A percentile compares a stretch with the other conserved stretches of the same genome.
Evolutionary conservation across 2,113 vertebrate species (phyloP).

Genomic region (Clarias magur): DNA sequence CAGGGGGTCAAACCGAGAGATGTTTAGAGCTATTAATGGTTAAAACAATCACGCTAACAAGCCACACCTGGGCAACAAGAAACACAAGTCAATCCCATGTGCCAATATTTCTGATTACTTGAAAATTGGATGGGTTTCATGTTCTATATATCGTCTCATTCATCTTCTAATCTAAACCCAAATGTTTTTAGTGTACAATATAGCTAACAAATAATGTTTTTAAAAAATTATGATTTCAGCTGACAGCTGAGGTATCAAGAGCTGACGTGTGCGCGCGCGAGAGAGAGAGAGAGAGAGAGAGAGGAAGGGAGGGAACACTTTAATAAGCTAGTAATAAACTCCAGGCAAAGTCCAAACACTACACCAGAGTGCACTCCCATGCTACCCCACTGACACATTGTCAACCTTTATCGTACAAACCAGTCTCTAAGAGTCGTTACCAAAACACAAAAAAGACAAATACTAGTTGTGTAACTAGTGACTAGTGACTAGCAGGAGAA

Average conservation of each 20-base stretch:
- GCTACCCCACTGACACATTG: neutral
- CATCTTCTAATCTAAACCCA: neutral
- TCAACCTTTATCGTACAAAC: neutral
- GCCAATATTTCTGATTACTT: neutral
- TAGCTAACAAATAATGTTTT: too few species aligned
- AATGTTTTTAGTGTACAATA: neutral
- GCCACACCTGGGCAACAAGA: neutral
- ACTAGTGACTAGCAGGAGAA: neutral
- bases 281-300: neutral
- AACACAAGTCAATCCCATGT: neutral
- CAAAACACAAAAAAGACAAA: neutral
- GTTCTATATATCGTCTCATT: neutral
- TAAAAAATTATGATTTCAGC: neutral
- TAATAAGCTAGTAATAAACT: slow-evolving; percentile 49
- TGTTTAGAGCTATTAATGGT: neutral
- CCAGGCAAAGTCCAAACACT: slow-evolving; percentile 42
- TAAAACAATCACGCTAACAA: neutral
- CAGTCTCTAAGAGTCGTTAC: too few species aligned
- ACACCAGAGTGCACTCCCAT: slow-evolving; percentile 2
- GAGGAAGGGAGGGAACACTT: neutral
- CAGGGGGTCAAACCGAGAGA: neutral
- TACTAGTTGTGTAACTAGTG: neutral
- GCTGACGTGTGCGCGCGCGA: neutral
- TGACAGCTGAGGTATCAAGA: neutral
- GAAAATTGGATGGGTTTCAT: too few species aligned